Base-by-base conservation (phyloP, 1,140 invertebrate species). In the Anthonomus grandis region DNA sequence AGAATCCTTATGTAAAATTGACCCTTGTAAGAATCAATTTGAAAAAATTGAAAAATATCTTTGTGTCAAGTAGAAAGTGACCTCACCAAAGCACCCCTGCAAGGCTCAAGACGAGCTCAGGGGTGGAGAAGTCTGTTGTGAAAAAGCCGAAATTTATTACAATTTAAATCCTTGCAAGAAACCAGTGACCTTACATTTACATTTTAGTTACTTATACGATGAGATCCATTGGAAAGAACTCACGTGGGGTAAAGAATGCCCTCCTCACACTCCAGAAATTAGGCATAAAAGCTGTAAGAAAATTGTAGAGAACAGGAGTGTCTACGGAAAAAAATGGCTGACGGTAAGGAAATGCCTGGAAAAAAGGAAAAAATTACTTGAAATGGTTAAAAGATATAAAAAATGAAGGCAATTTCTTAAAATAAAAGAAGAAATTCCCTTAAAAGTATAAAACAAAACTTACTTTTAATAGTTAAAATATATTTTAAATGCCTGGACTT, bases 41-140 rank as follows among this genome's bases (percentile, higher is more conserved):
- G 25, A 25, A n/a, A 5, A 49, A 8, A n/a, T 37, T 22, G 13
- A 19, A 19, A 18, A 49, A 19, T 12, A 27, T n/a, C 25, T 34
- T 4, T 34, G 27, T 37, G 13, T 10, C 47, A 18, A 1, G 15
- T 34, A 12, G 3, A 4, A 0, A 24, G 18, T 8, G 21, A 2
- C 4, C 15, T 13, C 15, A 18, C 27, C 47, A 9, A 0, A 12
- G 27, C 13, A 23, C 13, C 13, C 18, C 8, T 49, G 47, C 15
- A 21, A 37, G 12, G 19, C 17, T 12, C 6, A 19, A 49, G 47
- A 49, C n/a, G n/a, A n/a, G n/a, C 34, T 15, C 10, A 49, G 22
- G 38, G 47, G 47, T 12, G 47, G 47, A 37, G 31, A 12, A 9
- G 23, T 49, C 38, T 15, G 15, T 1, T 49, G 47, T 24, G 12